phyloP scores from a whole-genome alignment of 2,113 vertebrate species.

The Nothoprocta perdicaria region DNA sequence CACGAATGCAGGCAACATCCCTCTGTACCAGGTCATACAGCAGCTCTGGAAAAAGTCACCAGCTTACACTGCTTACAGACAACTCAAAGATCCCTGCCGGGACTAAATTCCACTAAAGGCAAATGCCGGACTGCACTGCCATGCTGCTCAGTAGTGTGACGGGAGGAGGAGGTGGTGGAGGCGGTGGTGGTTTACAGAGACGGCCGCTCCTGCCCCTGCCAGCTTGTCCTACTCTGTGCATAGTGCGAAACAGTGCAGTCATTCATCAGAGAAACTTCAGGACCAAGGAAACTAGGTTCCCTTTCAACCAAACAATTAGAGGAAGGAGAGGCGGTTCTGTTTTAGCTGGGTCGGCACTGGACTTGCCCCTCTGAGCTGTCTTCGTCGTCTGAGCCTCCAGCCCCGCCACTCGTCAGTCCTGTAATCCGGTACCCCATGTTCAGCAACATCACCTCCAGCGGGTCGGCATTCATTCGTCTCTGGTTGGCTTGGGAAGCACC shows the following conservation, averaged over 20 bases:
- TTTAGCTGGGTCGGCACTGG: slow-evolving; percentile 97
- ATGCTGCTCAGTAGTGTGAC: slow-evolving; percentile 69
- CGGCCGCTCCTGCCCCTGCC: slow-evolving; percentile 62
- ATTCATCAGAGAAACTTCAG: slow-evolving; percentile 72
- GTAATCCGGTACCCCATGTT: slow-evolving; percentile 99
- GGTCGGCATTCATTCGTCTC: slow-evolving; percentile 96
- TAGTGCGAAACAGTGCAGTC: slow-evolving; percentile 74
- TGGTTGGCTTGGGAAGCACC: slow-evolving; percentile 96
- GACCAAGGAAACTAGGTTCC: slow-evolving; percentile 75
- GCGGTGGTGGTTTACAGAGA: slow-evolving; percentile 57
- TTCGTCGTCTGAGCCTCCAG: slow-evolving; percentile 93
- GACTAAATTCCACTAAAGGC: slow-evolving; percentile 72
- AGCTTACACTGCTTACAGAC: slow-evolving; percentile 67
- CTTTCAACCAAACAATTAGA: slow-evolving; percentile 72
- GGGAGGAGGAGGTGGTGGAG: slow-evolving; percentile 52
- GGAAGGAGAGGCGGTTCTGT: slow-evolving; percentile 68
- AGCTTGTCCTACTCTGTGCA: slow-evolving; percentile 74
- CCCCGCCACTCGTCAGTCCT: slow-evolving; percentile 89
- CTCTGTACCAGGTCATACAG: slow-evolving; percentile 50
- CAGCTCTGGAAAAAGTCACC: slow-evolving; percentile 48
- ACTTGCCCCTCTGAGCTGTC: slow-evolving; percentile 96
- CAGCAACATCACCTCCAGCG: slow-evolving; percentile 96
- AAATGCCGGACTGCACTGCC: slow-evolving; percentile 55
- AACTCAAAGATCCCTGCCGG: slow-evolving; percentile 57
- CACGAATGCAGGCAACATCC: slow-evolving; percentile 20